Evolutionary conservation across 2,888 invertebrate genomes (phyloP), one percentile per base, ranked within the genome.

Genomic region (Nomada fucata): DNA sequence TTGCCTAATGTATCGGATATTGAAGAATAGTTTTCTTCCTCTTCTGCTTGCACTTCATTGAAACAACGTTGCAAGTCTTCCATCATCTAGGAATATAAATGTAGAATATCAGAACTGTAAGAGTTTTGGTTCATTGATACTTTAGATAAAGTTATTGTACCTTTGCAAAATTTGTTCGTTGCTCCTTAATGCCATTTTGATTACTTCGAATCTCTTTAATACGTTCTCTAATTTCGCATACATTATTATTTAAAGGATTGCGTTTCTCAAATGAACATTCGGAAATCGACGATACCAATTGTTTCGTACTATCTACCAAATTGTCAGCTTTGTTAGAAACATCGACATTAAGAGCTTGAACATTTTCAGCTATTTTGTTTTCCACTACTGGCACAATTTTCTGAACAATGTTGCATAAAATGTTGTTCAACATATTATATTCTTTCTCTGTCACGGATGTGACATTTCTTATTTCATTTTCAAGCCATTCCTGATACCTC

Each of bases 301-400:
- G 86, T 20, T 89, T 90, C 11, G 87, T 86, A 61, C 78, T 88
- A 47, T 74, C 75, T 9, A 82, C 59, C 61, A 93, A 83, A 52
- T 87, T 76, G 57, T 92, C 85, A 44, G 92, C 80, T 71, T 91
- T 91, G 53, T 84, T 64, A n/a, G 84, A 83, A 10, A 88, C 82
- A 44, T 89, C 80, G 7, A 87, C 68, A 20, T 90, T 88, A 13
- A 92, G 79, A 11, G 44, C 63, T 42, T 77, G 86, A 29, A 93
- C 86, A 82, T 91, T 91, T 72, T 91, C 89, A 23, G 89, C 86
- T 52, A 93, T 86, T 75, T 90, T 87, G 68, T 88, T 91, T 15
- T 92, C 82, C 44, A 91, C 83, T 18, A 91, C 67, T 47, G 91
- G 70, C 2, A 86, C 82, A 65, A 92, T 88, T 82, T 89, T 90